Evolutionary conservation across 2,113 vertebrate species (phyloP), one percentile per base, ranked within the genome.

Genomic region (Phainopepla nitens): DNA sequence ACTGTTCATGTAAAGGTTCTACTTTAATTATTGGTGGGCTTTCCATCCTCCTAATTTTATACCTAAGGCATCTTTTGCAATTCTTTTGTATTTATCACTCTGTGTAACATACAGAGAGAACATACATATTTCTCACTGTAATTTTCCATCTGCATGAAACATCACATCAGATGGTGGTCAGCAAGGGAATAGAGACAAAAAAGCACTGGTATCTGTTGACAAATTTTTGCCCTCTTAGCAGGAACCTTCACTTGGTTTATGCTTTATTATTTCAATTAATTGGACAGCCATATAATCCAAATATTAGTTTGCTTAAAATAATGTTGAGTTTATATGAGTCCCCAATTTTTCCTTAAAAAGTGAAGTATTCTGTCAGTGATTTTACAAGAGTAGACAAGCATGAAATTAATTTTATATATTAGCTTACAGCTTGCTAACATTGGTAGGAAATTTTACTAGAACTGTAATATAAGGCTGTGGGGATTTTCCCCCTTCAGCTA

Each of bases 401-500:
- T 96, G 93, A 96, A 96, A 97, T 95, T 96, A 95, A 96, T 94
- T 96, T 95, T 90, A 81, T 92, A 92, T 89, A 94, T 93, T 94
- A 96, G 42, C 92, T 94, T 95, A 64, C 82, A 91, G 71, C 79
- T 96, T 91, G 82, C 84, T 93, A 93, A 69, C 44, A 78, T 22
- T 42, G 60, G 42, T 90, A 82, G 53, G 51, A 94, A 93, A 87
- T 93, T 95, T 95, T 94, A 80, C 93, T 90, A 42, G 82, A 88
- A 68, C 33, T 65, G n/a, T 92, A 93, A 93, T 89, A 92, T 53
- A 94, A 90, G 47, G 44, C 90, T 92, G 47, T 94, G 71, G 66
- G 82, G 76, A 90, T 85, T 94, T 86, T 29, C 31, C 64, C 78
- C 71, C 68, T 89, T 93, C 68, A 86, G 72, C 47, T 78, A 77